phyloP scores from a whole-genome alignment of 1,140 invertebrate genomes.

The Platorchestia sp. region DNA sequence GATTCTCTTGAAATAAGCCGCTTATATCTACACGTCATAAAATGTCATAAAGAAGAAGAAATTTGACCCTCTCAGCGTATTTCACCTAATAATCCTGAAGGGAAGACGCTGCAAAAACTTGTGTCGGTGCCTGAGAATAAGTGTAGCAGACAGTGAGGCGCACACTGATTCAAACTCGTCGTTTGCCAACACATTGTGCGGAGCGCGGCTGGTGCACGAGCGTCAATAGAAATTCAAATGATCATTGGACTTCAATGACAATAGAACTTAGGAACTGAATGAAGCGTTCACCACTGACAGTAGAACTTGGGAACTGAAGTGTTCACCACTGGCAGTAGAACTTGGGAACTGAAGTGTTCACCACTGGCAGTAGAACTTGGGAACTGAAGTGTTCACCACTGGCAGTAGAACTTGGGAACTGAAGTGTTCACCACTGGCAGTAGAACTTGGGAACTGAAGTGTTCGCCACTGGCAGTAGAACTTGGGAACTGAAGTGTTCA shows the following conservation, averaged over 20 bases:
- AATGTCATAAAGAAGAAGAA: neutral
- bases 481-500: neutral
- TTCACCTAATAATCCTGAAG: neutral
- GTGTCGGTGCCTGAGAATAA: neutral
- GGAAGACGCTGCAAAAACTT: neutral
- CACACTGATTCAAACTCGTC: neutral
- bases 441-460: neutral
- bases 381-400: neutral
- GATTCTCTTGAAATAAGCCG: neutral
- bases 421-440: neutral
- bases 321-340: neutral
- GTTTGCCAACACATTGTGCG: neutral
- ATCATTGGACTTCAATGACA: neutral
- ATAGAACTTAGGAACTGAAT: neutral
- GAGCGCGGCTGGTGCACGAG: no score
- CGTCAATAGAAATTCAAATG: neutral
- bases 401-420: neutral
- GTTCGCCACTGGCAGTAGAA: no score
- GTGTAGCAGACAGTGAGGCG: neutral
- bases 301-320: neutral
- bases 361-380: neutral
- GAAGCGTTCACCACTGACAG: neutral
- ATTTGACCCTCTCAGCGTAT: neutral
- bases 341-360: neutral
- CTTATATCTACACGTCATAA: neutral